Evolutionary conservation across 2,113 vertebrate genomes (phyloP), one percentile per base, ranked within the genome.

Genomic region (Acanthisitta chloris): DNA sequence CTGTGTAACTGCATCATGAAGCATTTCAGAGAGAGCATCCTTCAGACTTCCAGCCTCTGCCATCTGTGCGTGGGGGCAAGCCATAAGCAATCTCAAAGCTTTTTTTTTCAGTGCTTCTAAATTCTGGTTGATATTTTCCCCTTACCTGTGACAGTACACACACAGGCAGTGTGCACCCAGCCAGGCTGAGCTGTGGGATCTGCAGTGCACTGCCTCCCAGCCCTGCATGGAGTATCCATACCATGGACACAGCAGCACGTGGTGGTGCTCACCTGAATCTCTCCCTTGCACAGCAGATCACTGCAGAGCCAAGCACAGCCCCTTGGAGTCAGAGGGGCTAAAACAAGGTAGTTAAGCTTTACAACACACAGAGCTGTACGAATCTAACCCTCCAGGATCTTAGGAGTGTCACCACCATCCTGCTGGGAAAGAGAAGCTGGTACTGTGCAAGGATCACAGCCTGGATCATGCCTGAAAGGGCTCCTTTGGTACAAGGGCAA

Each of bases 161-260:
- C 36, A 34, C 43, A 67, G 80, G 31, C 42, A 84, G 55, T 1
- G 3, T 2, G 17, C 8, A 36, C 20, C 46, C 79, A 89, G 70
- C 20, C 45, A 74, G 3, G 2, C 42, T 57, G 33, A 40, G 59
- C 59, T 55, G 14, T 7, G 9, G 34, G 65, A 54, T n/a, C 25
- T 0, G 0, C 15, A 18, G 14, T 0, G 8, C 2, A 2, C 29
- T 25, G 52, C 17, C 61, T 33, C 55, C 36, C 12, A 31, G 66
- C 26, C 82, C 83, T 49, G 31, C 55, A 17, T 5, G 34, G 28
- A 72, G 42, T 28, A 65, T 18, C 64, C 0, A 0, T 4, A 8
- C 7, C 48, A 40, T 0, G 2, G 71, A 38, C 8, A 14, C 0
- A 1, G 51, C 38, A 23, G 1, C 19, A 33, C 3, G 19, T 48